Conservation (phyloP, 2,113 vertebrate species). For the Poeciliopsis turrubarensis region DNA sequence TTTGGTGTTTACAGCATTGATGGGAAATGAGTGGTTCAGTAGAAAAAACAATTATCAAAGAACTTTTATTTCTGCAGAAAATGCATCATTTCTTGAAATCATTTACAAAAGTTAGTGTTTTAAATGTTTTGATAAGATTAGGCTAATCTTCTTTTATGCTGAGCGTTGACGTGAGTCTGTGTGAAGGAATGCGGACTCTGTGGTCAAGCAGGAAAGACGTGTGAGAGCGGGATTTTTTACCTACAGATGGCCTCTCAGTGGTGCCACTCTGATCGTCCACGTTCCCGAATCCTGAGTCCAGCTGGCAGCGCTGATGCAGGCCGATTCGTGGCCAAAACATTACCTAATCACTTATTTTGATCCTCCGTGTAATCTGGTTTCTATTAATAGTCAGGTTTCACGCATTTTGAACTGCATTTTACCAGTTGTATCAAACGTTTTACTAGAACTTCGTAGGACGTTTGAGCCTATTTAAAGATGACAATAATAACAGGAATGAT, state of each 20-base stretch:
- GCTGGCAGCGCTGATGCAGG: constrained; percentile 46
- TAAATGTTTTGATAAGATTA: neutral
- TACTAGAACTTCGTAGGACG: too few relatives aligned
- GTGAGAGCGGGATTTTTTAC: constrained; percentile 35
- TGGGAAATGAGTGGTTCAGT: neutral
- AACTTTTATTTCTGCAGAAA: neutral
- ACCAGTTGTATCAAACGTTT: neutral
- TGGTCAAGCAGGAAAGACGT: constrained; percentile 23
- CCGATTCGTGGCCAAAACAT: constrained; percentile 51
- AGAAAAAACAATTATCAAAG: neutral
- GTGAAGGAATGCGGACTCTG: constrained; percentile 44
- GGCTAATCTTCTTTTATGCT: neutral
- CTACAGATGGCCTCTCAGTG: constrained; percentile 72
- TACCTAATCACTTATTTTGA: constrained; percentile 47
- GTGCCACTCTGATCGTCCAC: constrained; percentile 52
- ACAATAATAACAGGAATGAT: neutral
- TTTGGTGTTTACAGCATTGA: neutral
- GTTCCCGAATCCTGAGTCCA: constrained; percentile 51
- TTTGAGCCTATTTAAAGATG: neutral
- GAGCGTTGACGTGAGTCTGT: constrained; percentile 5
- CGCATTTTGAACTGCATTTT: neutral
- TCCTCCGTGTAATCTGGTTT: constrained; percentile 5
- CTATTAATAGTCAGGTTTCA: neutral
- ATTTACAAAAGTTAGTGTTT: neutral
- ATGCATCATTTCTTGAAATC: neutral